Evolutionary conservation across 2,888 invertebrate species (phyloP), one percentile per base, ranked within the genome.

Genomic region (Tetheella fluctuosa): DNA sequence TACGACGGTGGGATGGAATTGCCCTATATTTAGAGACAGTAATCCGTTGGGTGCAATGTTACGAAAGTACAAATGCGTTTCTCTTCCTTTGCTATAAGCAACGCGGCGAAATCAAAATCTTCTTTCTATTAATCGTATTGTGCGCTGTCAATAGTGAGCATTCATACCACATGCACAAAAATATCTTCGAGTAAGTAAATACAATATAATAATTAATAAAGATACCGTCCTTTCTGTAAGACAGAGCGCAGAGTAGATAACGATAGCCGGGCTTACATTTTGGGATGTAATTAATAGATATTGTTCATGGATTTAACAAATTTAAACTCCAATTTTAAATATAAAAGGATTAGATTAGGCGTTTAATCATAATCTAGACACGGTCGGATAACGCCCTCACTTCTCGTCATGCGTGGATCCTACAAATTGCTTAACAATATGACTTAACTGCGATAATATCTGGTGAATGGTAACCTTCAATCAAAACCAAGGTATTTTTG

Each of bases 1-100:
- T 72, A 76, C 78, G 69, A 69, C 68, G 70, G 15, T 69, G 68
- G 73, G 66, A 80, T 80, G 79, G 76, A 81, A 83, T 84, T 85
- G 88, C 76, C 87, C 89, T 90, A 91, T 87, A 88, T 91, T 86
- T 90, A 90, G 86, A 77, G 74, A 69, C 70, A 70, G 78, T 74
- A 81, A 80, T 76, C 78, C 73, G 76, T 71, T 75, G 78, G 20
- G 74, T 80, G 80, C 79, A 76, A 73, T 76, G 75, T 87, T 89
- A 81, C 85, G 85, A 87, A 85, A 85, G 73, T 73, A 55, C 13
- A 54, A 54, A 54, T 28, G 54, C 54, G 54, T 54, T 54, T 25
- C 17, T 67, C 61, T 59, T 61, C 59, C 25, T 59, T 56, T 57
- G 63, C 59, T 52, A 64, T 65, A 64, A 63, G 61, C 59, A 42